Evolutionary conservation across 2,888 invertebrate genomes (phyloP).

Genomic region (Imbricaverruca yamaguchii): DNA sequence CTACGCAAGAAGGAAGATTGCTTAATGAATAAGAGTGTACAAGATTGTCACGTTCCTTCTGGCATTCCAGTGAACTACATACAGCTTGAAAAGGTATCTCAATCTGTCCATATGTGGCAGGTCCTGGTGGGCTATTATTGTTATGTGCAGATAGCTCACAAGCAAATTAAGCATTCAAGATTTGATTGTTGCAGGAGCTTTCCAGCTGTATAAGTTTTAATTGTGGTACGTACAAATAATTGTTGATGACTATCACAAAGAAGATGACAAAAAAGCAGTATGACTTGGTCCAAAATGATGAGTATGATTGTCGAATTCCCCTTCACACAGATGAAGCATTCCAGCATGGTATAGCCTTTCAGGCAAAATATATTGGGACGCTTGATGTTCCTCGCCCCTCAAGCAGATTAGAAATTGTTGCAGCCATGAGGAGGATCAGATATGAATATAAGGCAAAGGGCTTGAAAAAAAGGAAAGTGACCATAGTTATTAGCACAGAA

Average conservation of each 20-base stretch:
- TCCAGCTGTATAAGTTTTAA: no score
- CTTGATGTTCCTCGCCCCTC: conserved; percentile 94
- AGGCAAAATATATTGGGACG: conserved; percentile 97
- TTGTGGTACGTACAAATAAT: no score
- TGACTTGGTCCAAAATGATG: conserved; percentile 92
- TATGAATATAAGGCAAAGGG: conserved; percentile 98
- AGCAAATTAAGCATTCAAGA: no score
- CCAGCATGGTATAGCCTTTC: conserved; percentile 91
- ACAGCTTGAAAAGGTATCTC: no score
- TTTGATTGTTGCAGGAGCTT: no score
- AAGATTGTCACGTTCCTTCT: no score
- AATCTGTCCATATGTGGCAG: no score
- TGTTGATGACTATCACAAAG: not conserved
- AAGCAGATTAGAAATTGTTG: conserved; percentile 95
- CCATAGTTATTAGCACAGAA: conserved; percentile 86
- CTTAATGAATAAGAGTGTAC: no score
- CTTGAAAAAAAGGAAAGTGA: conserved; percentile 95
- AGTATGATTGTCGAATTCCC: conserved; percentile 92
- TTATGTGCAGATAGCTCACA: no score
- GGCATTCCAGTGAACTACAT: no score
- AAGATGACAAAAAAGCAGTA: conserved; percentile 56
- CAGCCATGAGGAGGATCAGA: conserved; percentile 97
- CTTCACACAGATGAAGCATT: conserved; percentile 95
- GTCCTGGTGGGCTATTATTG: no score
- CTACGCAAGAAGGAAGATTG: no score